Conservation (phyloP, 92 coral and sea anemone species). For the Porites cylindrica region DNA sequence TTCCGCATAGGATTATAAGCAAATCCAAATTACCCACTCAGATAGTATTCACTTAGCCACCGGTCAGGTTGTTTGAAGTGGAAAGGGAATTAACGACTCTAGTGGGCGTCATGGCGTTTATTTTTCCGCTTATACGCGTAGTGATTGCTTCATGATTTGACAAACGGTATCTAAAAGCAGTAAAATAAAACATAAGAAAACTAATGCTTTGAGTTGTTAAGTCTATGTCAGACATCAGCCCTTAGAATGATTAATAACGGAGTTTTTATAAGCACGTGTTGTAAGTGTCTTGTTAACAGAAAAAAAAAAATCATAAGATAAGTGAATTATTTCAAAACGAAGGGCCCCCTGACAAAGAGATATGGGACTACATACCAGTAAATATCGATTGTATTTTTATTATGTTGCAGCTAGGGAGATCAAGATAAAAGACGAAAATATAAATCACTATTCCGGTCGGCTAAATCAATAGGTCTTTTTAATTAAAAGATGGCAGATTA, state of each 20-base stretch:
- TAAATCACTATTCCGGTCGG: conserved; percentile 53
- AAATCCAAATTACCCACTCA: conserved; percentile 42
- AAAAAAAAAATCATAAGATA: not conserved
- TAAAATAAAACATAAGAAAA: conserved; percentile 3
- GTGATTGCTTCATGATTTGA: conserved; percentile 19
- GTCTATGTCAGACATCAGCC: not conserved
- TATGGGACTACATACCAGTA: not conserved
- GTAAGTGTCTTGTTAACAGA: not conserved
- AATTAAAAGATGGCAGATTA: conserved; percentile 50
- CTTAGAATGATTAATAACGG: not conserved
- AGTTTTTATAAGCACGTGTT: not conserved
- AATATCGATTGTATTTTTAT: not conserved
- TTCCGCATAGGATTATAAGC: conserved; percentile 18
- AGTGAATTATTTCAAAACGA: not conserved
- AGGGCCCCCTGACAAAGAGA: not conserved
- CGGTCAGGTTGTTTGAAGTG: conserved; percentile 32
- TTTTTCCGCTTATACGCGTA: conserved; percentile 36
- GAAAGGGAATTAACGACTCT: conserved; percentile 45
- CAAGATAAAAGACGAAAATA: conserved; percentile 19
- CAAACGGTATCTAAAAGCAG: conserved; percentile 13
- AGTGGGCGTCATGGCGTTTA: conserved; percentile 31
- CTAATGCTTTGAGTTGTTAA: conserved; percentile 13
- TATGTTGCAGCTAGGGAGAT: not conserved
- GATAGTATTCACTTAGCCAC: conserved; percentile 33
- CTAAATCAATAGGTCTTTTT: conserved; percentile 39